phyloP scores from a whole-genome alignment of 2,797 vertebrate genomes.

The Chanos chanos region DNA sequence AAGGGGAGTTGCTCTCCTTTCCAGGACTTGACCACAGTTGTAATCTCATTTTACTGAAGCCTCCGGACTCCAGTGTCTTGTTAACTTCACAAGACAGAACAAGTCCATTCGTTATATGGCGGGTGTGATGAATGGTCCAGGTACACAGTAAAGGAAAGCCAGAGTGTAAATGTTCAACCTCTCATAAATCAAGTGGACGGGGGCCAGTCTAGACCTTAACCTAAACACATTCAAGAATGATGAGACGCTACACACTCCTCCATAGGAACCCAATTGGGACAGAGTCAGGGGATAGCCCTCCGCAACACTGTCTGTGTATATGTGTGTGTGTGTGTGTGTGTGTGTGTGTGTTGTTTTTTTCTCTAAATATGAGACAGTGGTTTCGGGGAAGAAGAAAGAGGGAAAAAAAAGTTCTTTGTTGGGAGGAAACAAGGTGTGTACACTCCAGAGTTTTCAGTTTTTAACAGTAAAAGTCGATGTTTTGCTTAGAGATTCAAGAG shows the following conservation, averaged over 20 bases:
- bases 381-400: too few species aligned
- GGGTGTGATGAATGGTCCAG: slow-evolving; percentile 77
- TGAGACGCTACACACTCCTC: slow-evolving; percentile 69
- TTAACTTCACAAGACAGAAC: slow-evolving; percentile 73
- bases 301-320: slow-evolving; percentile 1
- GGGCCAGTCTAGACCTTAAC: slow-evolving; percentile 78
- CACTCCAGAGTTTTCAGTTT: too few species aligned
- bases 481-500: too few species aligned
- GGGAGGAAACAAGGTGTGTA: too few species aligned
- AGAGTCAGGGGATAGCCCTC: slow-evolving; percentile 29
- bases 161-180: slow-evolving; percentile 81
- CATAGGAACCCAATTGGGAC: slow-evolving; percentile 43
- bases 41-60: slow-evolving; percentile 78
- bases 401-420: too few species aligned
- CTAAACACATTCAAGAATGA: slow-evolving; percentile 78
- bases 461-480: too few species aligned
- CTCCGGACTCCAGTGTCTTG: slow-evolving; percentile 74
- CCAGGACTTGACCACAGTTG: slow-evolving; percentile 70
- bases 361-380: too few species aligned
- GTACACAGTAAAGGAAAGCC: slow-evolving; percentile 79
- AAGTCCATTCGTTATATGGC: slow-evolving; percentile 80
- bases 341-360: too few species aligned
- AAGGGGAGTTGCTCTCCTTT: slow-evolving; percentile 61
- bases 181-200: slow-evolving; percentile 78
- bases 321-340: too few species aligned